Percentiles rank a stretch among this genome's conserved stretches.
Evolutionary conservation across 2,888 invertebrate species (phyloP).

Genomic region (Creontiades dilutus): DNA sequence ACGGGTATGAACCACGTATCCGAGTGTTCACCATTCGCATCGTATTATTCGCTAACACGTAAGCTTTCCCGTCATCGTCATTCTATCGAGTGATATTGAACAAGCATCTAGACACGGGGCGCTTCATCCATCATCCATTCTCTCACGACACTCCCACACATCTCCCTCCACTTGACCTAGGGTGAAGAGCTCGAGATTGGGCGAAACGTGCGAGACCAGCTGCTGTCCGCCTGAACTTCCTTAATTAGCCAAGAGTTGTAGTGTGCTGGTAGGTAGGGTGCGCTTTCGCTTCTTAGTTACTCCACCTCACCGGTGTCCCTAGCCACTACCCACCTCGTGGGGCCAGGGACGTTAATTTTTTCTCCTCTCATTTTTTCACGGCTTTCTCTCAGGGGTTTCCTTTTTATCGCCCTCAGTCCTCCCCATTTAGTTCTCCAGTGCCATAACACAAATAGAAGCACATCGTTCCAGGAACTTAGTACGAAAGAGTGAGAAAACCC

Average conservation of each 20-base stretch:
- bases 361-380: conserved; percentile 5
- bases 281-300: background rate
- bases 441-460: conserved; percentile 48
- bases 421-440: conserved; percentile 48
- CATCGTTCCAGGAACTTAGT: conserved; percentile 22
- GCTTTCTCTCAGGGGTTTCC: background rate
- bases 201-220: background rate
- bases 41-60: background rate
- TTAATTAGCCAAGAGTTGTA: conserved; percentile 3
- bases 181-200: background rate
- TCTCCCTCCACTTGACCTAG: background rate
- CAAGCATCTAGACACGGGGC: background rate
- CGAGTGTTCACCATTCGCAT: too few relatives aligned
- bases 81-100: background rate
- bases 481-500: background rate
- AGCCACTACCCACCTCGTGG: conserved; percentile 10
- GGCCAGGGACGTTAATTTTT: conserved; percentile 4
- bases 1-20: too few relatives aligned
- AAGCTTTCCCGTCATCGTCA: background rate
- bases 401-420: conserved; percentile 53
- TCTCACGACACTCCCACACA: background rate
- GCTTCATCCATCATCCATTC: conserved; percentile 25
- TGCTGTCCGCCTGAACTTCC: background rate
- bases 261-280: background rate
- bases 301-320: background rate